These are phyloP conservation scores for Pagrus major DNA, from an alignment of 2,113 vertebrate species.

Conservation along the genomic window DNA sequence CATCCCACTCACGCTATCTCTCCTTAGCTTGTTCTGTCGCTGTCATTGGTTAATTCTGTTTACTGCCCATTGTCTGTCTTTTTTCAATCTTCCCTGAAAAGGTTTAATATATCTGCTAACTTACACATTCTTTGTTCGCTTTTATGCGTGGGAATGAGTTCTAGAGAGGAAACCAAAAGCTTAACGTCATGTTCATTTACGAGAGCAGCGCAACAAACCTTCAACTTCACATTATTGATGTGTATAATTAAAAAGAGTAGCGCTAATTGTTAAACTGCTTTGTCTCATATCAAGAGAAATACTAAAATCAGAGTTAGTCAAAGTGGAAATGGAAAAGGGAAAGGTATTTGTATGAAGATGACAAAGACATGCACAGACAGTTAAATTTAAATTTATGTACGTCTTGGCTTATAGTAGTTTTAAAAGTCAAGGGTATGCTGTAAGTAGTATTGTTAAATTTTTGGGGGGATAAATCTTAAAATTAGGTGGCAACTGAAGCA, in stretches of 20 bases:
- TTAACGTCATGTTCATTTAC: constrained; percentile 11
- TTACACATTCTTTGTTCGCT: not conserved
- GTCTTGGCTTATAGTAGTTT: no score
- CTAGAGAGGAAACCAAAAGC: constrained; percentile 19
- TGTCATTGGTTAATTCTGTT: constrained; percentile 61
- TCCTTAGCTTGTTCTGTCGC: constrained; percentile 19
- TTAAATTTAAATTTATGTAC: no score
- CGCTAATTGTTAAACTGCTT: constrained; percentile 1
- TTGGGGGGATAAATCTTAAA: constrained; percentile 36
- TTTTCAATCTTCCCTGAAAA: constrained; percentile 22
- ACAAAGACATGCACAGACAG: not conserved
- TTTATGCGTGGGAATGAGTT: not conserved
- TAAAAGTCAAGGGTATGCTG: no score
- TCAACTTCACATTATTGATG: constrained; percentile 15
- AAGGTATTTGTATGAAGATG: not conserved
- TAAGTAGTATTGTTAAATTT: not conserved
- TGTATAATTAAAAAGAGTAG: not conserved
- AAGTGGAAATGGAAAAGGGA: no score
- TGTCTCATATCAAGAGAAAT: constrained; percentile 8
- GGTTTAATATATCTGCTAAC: constrained; percentile 24
- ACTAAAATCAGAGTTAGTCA: not conserved
- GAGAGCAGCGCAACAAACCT: constrained; percentile 8
- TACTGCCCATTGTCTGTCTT: constrained; percentile 48
- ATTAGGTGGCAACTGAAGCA: constrained; percentile 31
- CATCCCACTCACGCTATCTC: constrained; percentile 43